Evolutionary conservation across 2,113 vertebrate species (phyloP).

Genomic region (Alosa alosa): DNA sequence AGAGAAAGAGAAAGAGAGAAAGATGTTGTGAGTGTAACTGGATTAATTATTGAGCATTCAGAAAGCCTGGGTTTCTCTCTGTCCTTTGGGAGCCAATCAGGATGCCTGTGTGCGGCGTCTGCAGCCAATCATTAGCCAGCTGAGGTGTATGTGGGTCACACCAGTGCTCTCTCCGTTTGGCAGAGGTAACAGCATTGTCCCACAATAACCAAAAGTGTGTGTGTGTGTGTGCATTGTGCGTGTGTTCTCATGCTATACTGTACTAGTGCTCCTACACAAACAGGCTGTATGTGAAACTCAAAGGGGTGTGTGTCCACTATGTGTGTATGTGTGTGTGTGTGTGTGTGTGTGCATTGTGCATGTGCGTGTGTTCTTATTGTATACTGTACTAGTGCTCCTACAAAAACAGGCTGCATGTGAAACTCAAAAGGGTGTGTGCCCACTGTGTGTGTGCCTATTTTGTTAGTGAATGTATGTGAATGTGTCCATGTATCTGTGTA

Average conservation of each 20-base stretch:
- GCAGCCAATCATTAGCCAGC: constrained; percentile 44
- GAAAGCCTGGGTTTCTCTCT: constrained; percentile 30
- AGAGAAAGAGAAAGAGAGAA: not conserved
- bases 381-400: no score
- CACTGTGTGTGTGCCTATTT: not conserved
- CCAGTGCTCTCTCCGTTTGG: constrained; percentile 38
- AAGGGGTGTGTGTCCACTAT: not conserved
- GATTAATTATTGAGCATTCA: constrained; percentile 52
- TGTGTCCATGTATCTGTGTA: not conserved
- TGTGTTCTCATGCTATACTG: not conserved
- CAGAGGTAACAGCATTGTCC: constrained; percentile 33
- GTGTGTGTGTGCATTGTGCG: not conserved
- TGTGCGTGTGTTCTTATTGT: not conserved
- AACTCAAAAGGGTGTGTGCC: not conserved
- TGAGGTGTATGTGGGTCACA: constrained; percentile 51
- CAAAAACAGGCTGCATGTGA: no score
- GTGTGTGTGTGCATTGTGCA: not conserved
- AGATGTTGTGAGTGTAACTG: constrained; percentile 37
- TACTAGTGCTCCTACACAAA: no score
- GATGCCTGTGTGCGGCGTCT: constrained; percentile 1
- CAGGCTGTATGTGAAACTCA: no score
- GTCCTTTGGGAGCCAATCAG: constrained; percentile 31
- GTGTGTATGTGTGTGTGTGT: not conserved
- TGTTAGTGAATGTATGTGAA: not conserved
- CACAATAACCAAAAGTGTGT: not conserved